Evolutionary conservation across 2,113 vertebrate genomes (phyloP), one percentile per base, ranked within the genome.

Genomic region (Manacus vitellinus): DNA sequence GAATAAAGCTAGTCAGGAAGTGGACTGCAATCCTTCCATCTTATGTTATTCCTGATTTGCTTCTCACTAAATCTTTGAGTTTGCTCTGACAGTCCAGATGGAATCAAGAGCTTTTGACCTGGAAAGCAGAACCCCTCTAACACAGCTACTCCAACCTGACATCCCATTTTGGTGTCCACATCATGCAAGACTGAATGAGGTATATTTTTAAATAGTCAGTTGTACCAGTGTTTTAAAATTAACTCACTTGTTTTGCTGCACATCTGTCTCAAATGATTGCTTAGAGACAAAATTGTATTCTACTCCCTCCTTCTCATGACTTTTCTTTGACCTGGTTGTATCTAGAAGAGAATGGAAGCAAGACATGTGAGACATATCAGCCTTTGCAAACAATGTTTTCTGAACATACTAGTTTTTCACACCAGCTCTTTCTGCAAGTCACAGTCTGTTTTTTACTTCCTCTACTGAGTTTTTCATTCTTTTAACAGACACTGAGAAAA

Each of bases 261-360:
- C 95, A 92, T 99, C 99, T 2, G 98, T 98, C 94, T 99, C 99
- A 47, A 99, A 99, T 2, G 98, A 98, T 52, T 99, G 98, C 96
- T 98, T 99, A 37, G 98, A 98, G 89, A 99, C 98, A 91, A 99
- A 99, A 97, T 99, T 99, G 91, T 99, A 99, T 79, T 99, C 99
- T 35, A 99, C 98, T 33, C 99, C 99, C 49, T 99, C 99, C 72
- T 98, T 98, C 98, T 99, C 99, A 2, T 99, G 98, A 95, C 97
- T 98, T 96, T 99, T 99, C 79, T 98, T 98, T 94, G 98, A 96
- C 81, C 99, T 98, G 66, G 99, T 99, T 84, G 99, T 99, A 95
- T 99, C 99, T 98, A 89, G 77, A 94, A 96, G 51, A 79, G 91
- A 79, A 79, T 20, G 35, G 78, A 92, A 77, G 27, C 44, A 41